Evolutionary conservation across 2,888 invertebrate species (phyloP).

Genomic region (Cepaea hortensis): DNA sequence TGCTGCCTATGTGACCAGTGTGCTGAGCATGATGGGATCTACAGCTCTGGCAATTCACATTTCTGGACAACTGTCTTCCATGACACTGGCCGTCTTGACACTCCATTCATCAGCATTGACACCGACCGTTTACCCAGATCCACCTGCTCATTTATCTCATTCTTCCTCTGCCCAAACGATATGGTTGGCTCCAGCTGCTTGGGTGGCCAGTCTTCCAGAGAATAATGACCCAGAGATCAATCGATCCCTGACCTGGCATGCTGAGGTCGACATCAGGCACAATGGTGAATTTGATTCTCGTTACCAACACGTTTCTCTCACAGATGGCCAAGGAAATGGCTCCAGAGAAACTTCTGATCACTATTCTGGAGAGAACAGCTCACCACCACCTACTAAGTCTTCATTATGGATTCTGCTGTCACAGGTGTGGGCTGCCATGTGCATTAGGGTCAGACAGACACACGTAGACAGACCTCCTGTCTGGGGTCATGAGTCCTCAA

Average conservation of each 20-base stretch:
- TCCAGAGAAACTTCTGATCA: background rate
- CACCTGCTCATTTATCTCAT: background rate
- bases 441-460: background rate
- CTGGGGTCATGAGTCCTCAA: background rate
- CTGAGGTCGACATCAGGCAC: too few relatives aligned
- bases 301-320: background rate
- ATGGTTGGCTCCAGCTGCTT: background rate
- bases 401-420: conserved; percentile 37
- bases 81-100: conserved; percentile 48
- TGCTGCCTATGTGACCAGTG: conserved; percentile 81
- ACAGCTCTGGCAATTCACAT: conserved; percentile 73
- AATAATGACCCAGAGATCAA: background rate
- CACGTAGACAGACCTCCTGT: background rate
- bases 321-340: background rate
- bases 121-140: background rate
- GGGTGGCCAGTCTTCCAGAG: background rate
- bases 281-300: background rate
- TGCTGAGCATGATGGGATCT: conserved; percentile 81
- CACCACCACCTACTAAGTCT: background rate
- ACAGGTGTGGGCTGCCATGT: conserved; percentile 36
- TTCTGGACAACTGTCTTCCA: conserved; percentile 55
- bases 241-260: too few relatives aligned
- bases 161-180: background rate
- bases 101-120: conserved; percentile 30
- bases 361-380: background rate